These are phyloP conservation scores for Heliconius hermathena DNA, from an alignment of 1,140 invertebrate species.

Conservation along the genomic window DNA sequence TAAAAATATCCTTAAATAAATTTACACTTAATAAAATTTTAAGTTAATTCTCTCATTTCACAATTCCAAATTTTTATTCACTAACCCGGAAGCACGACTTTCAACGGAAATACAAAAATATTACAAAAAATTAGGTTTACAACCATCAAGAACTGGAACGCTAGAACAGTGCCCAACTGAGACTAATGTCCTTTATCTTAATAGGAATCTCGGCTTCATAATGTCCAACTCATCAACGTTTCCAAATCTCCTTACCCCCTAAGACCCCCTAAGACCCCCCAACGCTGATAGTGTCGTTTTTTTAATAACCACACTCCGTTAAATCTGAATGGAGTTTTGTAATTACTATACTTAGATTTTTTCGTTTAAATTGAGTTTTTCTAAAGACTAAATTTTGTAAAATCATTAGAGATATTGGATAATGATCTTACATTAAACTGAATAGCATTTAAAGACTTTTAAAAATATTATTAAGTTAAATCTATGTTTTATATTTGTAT, in stretches of 20 bases:
- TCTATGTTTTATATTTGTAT: too few relatives aligned
- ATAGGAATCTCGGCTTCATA: conserved; percentile 77
- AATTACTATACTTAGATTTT: conserved; percentile 49
- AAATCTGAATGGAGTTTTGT: conserved; percentile 54
- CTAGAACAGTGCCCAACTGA: conserved; percentile 52
- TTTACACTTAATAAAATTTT: not conserved
- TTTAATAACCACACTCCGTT: conserved; percentile 66
- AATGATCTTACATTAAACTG: not conserved
- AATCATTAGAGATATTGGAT: not conserved
- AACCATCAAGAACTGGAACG: conserved; percentile 40
- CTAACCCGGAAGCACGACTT: not conserved
- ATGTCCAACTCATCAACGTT: conserved; percentile 76
- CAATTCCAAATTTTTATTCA: not conserved
- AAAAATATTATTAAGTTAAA: not conserved
- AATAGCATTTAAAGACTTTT: not conserved
- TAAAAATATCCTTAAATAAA: not conserved
- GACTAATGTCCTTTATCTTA: conserved; percentile 77
- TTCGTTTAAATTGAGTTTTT: conserved; percentile 2
- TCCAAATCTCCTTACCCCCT: conserved; percentile 57
- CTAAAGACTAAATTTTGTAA: not conserved
- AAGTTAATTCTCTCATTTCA: not conserved
- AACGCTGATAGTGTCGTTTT: conserved; percentile 60
- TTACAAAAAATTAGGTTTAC: conserved; percentile 8
- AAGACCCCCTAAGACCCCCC: conserved; percentile 36
- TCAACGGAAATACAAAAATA: not conserved